Evolutionary conservation across 2,888 invertebrate genomes (phyloP), one percentile per base, ranked within the genome.

Genomic region (Pandemis corylana): DNA sequence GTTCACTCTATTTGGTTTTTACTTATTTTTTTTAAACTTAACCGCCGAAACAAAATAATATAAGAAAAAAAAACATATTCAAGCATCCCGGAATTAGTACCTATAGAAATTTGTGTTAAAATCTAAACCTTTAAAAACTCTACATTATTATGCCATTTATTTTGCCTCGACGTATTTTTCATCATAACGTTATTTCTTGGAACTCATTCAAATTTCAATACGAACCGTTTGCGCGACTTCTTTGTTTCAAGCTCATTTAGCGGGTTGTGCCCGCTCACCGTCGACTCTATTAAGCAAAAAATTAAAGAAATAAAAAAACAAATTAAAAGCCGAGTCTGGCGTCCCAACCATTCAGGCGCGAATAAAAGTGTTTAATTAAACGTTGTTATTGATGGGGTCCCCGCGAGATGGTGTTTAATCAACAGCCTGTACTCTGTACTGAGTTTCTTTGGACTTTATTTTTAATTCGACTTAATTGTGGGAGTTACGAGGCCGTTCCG

Each of bases 351-450:
- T 92, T 91, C 86, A 86, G 86, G 88, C 87, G 89, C 86, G 88
- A 90, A 92, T 93, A 92, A 93, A 93, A 94, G 87, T 92, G 90
- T 93, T 93, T 93, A 91, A 94, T 94, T 93, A 94, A 93, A 93
- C 88, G 91, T 92, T 91, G 91, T 93, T 94, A 93, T 93, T 93
- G 93, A 93, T 94, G 92, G 90, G 90, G 90, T 86, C 87, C 86
- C 91, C 92, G 88, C 90, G 90, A 92, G 92, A 93, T 93, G 93
- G 93, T 92, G 90, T 89, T 94, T 92, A 91, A 93, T 93, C 92
- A 93, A 90, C 89, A 89, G 89, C 88, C 72, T 71, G 72, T 68
- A 68, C 71, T 75, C 75, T 76, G 77, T 76, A 72, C 68, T 65
- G 51, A 51, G 36, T 76, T 63, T 64, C 51, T 68, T 65, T 72